These are phyloP conservation scores for Rhinoraja longicauda DNA, from an alignment of 2,797 vertebrate species.

Conservation along the genomic window DNA sequence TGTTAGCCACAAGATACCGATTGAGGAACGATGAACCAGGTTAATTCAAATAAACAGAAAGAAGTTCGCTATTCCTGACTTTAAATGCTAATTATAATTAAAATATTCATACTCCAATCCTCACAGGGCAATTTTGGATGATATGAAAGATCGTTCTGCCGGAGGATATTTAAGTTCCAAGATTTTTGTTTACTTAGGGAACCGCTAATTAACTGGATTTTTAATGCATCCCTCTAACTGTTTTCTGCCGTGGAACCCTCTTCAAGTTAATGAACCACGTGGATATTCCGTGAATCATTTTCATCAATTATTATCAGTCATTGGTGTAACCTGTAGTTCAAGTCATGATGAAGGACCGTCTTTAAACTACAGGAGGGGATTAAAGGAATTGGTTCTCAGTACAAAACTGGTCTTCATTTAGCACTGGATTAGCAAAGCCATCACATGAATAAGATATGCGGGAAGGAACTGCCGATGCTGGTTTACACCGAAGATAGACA, in stretches of 20 bases:
- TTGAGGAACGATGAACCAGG: not conserved
- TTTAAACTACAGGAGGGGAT: not conserved
- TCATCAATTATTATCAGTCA: not conserved
- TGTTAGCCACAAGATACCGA: not conserved
- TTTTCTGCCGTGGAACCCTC: not conserved
- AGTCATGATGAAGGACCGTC: not conserved
- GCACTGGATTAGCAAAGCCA: not conserved
- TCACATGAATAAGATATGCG: not conserved
- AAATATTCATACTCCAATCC: conserved; percentile 13
- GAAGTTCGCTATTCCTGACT: not conserved
- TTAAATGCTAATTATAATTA: not conserved
- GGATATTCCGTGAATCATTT: not conserved
- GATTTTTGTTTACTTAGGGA: not conserved
- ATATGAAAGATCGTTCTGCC: conserved; percentile 22
- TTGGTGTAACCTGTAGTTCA: no score
- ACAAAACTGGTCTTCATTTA: not conserved
- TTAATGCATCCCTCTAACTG: not conserved
- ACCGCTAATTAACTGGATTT: not conserved
- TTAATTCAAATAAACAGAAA: not conserved
- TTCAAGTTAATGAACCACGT: not conserved
- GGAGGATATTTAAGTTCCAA: not conserved
- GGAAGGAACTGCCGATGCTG: no score
- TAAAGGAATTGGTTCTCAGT: not conserved
- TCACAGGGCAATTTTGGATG: not conserved
- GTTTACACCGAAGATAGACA: no score